A percentile compares a stretch with the other conserved stretches of the same genome.
Evolutionary conservation across 2,797 vertebrate species (phyloP).

Genomic region (Clarias laeviceps): DNA sequence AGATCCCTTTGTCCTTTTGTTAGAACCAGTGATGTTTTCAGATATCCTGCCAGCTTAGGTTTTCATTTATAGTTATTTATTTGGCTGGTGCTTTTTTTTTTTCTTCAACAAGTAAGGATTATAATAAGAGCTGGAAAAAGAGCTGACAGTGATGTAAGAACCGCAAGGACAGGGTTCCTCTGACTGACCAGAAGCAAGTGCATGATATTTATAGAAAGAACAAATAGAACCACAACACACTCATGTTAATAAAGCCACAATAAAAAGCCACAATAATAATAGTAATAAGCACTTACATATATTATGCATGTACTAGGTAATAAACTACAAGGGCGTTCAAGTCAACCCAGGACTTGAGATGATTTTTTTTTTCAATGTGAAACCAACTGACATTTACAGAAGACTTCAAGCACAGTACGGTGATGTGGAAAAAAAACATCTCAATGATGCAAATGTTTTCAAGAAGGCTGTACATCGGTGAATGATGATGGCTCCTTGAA

Average conservation of each 20-base stretch:
- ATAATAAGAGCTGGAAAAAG: not conserved
- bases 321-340: too few species aligned
- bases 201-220: not conserved
- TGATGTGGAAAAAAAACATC: too few species aligned
- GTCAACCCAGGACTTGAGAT: too few species aligned
- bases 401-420: too few species aligned
- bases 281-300: not conserved
- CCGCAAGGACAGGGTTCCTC: not conserved
- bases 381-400: too few species aligned
- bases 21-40: not conserved
- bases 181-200: slow-evolving; percentile 5
- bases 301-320: too few species aligned
- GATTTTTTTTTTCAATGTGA: too few species aligned
- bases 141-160: slow-evolving; percentile 4
- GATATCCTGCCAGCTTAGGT: slow-evolving; percentile 29
- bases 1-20: slow-evolving; percentile 34
- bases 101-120: not conserved
- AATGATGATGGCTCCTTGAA: too few species aligned
- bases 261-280: not conserved
- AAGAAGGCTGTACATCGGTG: too few species aligned
- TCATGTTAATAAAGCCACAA: not conserved
- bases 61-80: slow-evolving; percentile 15
- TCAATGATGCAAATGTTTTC: too few species aligned
- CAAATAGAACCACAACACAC: not conserved
- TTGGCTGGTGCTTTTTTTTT: not conserved